Conservation (phyloP, 2,888 invertebrate genomes). For the Heliconius erato region DNA sequence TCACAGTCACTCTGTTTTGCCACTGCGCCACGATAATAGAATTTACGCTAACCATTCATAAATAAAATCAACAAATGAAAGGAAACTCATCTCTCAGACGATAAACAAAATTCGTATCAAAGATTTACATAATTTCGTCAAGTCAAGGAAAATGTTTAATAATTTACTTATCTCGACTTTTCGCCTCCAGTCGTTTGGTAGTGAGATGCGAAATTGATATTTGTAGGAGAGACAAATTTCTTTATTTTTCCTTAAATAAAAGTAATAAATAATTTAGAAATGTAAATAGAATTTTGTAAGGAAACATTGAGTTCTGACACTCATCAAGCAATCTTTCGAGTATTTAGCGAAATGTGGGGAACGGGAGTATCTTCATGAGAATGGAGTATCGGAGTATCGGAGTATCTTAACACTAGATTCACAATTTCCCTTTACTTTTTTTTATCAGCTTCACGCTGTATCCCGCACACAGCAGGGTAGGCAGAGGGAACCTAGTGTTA, state of each 20-base stretch:
- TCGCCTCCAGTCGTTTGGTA: constrained; percentile 48
- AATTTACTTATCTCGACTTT: constrained; percentile 54
- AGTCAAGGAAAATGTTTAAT: constrained; percentile 61
- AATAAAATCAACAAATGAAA: constrained; percentile 47
- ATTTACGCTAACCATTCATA: constrained; percentile 37
- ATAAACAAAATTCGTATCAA: constrained; percentile 50
- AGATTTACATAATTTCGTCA: constrained; percentile 68
- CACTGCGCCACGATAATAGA: constrained; percentile 3
- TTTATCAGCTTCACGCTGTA: too few species aligned
- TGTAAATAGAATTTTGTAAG: too few species aligned
- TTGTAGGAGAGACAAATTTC: constrained; percentile 18
- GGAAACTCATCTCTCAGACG: constrained; percentile 44
- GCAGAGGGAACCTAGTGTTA: too few species aligned
- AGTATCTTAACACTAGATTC: too few species aligned
- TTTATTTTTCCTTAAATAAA: neutral
- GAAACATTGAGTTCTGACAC: too few species aligned
- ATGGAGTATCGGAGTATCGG: too few species aligned
- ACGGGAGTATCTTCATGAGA: too few species aligned
- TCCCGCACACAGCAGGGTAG: too few species aligned
- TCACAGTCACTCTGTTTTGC: too few species aligned
- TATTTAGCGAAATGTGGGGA: too few species aligned
- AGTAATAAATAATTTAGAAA: neutral
- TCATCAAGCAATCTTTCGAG: too few species aligned
- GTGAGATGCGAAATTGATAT: constrained; percentile 44
- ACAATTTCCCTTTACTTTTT: too few species aligned